Percentiles rank a stretch among this genome's conserved stretches.
phyloP scores from a whole-genome alignment of 2,113 vertebrate genomes.

The Thamnophis sirtalis region DNA sequence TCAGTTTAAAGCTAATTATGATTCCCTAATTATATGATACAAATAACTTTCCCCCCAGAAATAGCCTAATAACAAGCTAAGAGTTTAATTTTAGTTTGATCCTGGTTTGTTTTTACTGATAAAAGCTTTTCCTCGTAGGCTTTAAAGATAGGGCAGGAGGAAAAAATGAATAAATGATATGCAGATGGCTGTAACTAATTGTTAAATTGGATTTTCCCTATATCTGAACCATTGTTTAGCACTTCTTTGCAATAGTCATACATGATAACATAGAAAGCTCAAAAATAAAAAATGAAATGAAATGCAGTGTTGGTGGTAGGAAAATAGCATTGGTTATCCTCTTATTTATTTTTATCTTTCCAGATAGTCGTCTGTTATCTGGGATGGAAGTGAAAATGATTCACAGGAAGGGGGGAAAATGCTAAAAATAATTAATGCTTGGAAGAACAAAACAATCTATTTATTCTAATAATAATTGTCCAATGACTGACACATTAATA shows the following conservation, averaged over 20 bases:
- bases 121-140: neutral
- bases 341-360: constrained; percentile 36
- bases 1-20: neutral
- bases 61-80: neutral
- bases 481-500: neutral
- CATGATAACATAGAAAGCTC: neutral
- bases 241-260: neutral
- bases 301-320: constrained; percentile 26
- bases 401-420: constrained; percentile 32
- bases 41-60: neutral
- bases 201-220: neutral
- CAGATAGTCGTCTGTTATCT: constrained; percentile 4
- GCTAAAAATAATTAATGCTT: constrained; percentile 18
- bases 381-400: constrained; percentile 40
- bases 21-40: neutral
- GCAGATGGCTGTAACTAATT: neutral
- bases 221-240: neutral
- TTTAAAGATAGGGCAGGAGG: neutral
- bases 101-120: neutral
- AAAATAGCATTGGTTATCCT: constrained; percentile 6
- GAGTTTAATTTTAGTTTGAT: neutral
- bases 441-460: neutral
- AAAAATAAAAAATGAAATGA: constrained; percentile 22
- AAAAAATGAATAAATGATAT: neutral
- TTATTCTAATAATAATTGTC: constrained; percentile 9